These are phyloP conservation scores for Tethya wilhelma DNA, from an alignment of 37 sponge, comb jelly and placozoan species.

Conservation along the genomic window DNA sequence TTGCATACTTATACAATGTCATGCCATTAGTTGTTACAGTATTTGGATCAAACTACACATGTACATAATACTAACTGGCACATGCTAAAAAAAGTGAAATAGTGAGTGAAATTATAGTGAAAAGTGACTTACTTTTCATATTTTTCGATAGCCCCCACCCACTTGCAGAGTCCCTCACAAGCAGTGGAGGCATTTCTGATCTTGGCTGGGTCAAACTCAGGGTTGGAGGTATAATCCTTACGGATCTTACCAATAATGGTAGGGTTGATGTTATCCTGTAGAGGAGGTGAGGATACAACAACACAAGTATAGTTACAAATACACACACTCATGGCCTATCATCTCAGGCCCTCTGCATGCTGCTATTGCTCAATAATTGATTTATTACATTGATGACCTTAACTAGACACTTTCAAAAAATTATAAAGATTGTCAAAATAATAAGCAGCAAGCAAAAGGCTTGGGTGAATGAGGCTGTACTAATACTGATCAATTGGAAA, in stretches of 20 bases:
- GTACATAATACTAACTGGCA: background rate
- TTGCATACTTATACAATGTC: background rate
- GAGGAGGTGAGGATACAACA: too few species aligned
- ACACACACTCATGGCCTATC: too few species aligned
- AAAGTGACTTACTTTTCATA: slow-evolving; percentile 81
- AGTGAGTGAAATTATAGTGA: background rate
- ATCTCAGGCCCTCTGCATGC: too few species aligned
- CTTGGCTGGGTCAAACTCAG: slow-evolving; percentile 96
- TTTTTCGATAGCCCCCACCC: slow-evolving; percentile 95
- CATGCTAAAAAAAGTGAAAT: background rate
- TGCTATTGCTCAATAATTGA: too few species aligned
- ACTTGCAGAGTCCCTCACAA: slow-evolving; percentile 96
- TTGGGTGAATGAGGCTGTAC: too few species aligned
- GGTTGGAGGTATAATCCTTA: slow-evolving; percentile 81
- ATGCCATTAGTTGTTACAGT: background rate
- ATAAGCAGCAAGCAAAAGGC: too few species aligned
- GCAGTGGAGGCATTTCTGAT: slow-evolving; percentile 95
- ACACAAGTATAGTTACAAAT: too few species aligned
- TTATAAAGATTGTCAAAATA: too few species aligned
- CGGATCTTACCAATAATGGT: slow-evolving; percentile 87
- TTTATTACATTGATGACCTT: too few species aligned
- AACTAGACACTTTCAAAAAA: too few species aligned
- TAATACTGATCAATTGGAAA: too few species aligned
- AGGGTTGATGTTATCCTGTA: slow-evolving; percentile 86
- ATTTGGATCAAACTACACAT: background rate